These are phyloP conservation scores for Phoxinus phoxinus DNA, from an alignment of 2,113 vertebrate genomes.

Conservation along the genomic window DNA sequence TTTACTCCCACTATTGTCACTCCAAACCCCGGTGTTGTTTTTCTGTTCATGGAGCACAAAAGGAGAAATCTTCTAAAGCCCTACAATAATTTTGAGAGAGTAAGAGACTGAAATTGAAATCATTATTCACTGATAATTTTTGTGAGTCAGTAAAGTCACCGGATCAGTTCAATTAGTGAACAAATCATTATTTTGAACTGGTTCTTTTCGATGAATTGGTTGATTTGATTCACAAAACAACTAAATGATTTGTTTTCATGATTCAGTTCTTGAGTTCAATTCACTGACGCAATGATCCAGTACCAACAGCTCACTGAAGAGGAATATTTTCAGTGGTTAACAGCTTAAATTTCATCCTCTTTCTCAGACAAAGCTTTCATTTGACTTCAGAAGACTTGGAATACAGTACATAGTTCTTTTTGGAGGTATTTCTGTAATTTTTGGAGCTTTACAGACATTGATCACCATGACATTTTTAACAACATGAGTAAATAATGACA, in stretches of 20 bases:
- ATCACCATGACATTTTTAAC: not conserved
- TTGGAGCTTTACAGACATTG: not conserved
- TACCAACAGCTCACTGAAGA: not conserved
- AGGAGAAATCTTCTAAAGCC: not conserved
- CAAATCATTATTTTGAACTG: not conserved
- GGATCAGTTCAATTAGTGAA: not conserved
- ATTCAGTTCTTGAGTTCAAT: not conserved
- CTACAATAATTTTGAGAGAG: not conserved
- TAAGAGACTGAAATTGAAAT: not conserved
- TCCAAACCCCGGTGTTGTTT: not conserved
- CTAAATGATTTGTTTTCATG: no score
- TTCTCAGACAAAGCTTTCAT: not conserved
- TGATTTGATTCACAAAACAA: not conserved
- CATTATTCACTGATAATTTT: not conserved
- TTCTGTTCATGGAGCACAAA: not conserved
- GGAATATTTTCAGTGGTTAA: not conserved
- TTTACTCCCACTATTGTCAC: not conserved
- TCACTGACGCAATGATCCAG: not conserved
- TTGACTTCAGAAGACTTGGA: not conserved
- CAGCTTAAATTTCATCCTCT: not conserved
- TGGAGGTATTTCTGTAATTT: constrained; percentile 2
- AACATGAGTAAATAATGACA: not conserved
- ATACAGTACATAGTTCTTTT: not conserved
- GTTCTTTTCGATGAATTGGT: not conserved
- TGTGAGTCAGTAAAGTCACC: not conserved